phyloP scores from a whole-genome alignment of 2,797 vertebrate species.

The Sphenopsis melanotis region DNA sequence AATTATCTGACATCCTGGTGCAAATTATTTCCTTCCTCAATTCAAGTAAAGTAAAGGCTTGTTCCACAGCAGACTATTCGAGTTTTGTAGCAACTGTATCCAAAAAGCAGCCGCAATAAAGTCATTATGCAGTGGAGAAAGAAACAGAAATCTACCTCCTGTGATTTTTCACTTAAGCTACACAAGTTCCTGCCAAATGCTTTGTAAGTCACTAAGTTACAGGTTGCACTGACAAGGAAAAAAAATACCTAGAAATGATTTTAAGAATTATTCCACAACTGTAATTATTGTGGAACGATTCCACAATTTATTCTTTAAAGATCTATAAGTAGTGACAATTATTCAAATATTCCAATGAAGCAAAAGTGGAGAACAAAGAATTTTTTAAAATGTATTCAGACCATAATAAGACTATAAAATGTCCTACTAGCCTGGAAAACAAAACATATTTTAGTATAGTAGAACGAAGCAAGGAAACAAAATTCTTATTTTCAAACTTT shows the following conservation, averaged over 20 bases:
- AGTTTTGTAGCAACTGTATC: slow-evolving; percentile 3
- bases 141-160: background rate
- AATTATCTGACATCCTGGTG: slow-evolving; percentile 51
- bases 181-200: background rate
- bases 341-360: background rate
- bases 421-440: background rate
- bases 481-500: background rate
- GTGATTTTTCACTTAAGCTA: background rate
- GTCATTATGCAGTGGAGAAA: background rate
- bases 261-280: background rate
- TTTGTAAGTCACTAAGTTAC: background rate
- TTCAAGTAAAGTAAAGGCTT: slow-evolving; percentile 20
- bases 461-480: background rate
- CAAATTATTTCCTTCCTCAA: slow-evolving; percentile 71
- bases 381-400: background rate
- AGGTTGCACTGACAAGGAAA: background rate
- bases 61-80: background rate
- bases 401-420: background rate
- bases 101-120: slow-evolving; percentile 10
- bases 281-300: background rate
- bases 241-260: background rate
- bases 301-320: background rate
- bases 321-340: background rate
- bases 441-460: background rate
- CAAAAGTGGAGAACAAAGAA: background rate